Percentiles rank a stretch among this genome's conserved stretches.
phyloP scores from a whole-genome alignment of 2,888 invertebrate species.

The Pristionchus arcanus region DNA sequence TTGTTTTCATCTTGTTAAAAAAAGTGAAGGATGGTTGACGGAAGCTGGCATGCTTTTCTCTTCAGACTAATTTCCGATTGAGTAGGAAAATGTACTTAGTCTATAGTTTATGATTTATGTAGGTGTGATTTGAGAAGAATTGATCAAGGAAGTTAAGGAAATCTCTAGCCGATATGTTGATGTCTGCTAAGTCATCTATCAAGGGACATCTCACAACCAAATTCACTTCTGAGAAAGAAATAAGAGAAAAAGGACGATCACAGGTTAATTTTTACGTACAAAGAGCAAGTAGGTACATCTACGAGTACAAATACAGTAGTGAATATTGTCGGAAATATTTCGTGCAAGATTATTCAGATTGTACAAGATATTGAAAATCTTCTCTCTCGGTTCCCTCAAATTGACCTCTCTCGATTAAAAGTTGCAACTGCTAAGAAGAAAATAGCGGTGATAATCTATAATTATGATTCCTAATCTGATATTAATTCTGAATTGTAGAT shows the following conservation, averaged over 20 bases:
- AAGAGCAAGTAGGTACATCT: no score
- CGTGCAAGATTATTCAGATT: neutral
- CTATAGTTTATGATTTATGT: neutral
- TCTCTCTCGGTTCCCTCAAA: conserved; percentile 4
- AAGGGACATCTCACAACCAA: conserved; percentile 8
- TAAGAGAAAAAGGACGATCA: conserved; percentile 32
- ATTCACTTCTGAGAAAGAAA: conserved; percentile 17
- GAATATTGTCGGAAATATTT: neutral
- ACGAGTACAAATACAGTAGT: neutral
- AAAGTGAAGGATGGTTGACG: neutral
- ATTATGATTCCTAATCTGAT: neutral
- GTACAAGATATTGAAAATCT: conserved; percentile 38
- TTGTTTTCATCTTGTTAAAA: neutral
- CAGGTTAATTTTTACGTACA: neutral
- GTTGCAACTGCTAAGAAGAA: conserved; percentile 44
- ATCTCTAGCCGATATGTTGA: conserved; percentile 42
- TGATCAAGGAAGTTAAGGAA: neutral
- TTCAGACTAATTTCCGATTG: conserved; percentile 3
- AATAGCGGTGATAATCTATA: neutral
- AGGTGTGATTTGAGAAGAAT: neutral
- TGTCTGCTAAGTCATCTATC: conserved; percentile 1
- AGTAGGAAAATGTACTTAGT: neutral
- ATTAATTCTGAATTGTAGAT: neutral
- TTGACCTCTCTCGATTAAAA: conserved; percentile 47
- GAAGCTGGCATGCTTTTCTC: neutral